Evolutionary conservation across 2,113 vertebrate species (phyloP).

Genomic region (Quiscalus mexicanus): DNA sequence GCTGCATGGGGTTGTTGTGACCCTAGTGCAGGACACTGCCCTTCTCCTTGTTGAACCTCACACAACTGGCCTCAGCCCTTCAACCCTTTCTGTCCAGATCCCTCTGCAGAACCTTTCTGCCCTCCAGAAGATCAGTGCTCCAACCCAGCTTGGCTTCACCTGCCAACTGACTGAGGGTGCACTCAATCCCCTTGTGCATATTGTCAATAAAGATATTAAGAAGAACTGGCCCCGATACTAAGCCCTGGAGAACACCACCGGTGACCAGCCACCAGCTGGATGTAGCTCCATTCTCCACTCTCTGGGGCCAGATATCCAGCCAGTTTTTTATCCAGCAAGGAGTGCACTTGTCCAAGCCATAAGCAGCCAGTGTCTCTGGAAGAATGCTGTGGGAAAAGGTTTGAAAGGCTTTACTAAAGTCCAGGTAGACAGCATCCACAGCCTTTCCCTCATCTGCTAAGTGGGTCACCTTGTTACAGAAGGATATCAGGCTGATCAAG

Average conservation of each 20-base stretch:
- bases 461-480: background rate
- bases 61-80: background rate
- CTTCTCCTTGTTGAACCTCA: background rate
- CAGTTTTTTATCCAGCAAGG: background rate
- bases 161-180: background rate
- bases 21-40: background rate
- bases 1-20: too few species aligned
- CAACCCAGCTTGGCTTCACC: accelerated
- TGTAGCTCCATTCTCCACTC: background rate
- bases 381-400: background rate
- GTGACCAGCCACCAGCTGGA: background rate
- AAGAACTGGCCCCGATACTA: background rate
- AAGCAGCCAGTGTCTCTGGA: background rate
- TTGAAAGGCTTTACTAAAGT: background rate
- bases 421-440: background rate
- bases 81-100: background rate
- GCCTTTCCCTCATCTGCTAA: background rate
- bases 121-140: background rate
- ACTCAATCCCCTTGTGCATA: background rate
- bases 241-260: background rate
- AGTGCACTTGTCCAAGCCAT: background rate
- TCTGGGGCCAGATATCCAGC: background rate
- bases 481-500: background rate
- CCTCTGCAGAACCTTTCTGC: background rate
- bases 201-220: background rate